phyloP scores from a whole-genome alignment of 1,140 invertebrate species.

The Micrasema minimum region DNA sequence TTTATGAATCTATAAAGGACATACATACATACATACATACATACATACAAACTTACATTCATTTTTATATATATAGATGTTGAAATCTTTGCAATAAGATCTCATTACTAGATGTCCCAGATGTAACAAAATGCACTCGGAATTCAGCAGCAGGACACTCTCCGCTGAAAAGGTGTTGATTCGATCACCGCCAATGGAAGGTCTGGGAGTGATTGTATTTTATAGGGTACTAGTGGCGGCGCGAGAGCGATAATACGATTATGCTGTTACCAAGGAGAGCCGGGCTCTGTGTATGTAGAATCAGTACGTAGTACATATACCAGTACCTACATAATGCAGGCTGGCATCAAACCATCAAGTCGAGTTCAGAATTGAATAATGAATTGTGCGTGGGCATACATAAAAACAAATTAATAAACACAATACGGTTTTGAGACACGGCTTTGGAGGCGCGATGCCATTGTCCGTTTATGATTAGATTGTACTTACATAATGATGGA shows the following conservation, averaged over 20 bases:
- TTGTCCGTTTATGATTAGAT: slow-evolving; percentile 16
- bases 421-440: slow-evolving; percentile 16
- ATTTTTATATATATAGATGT: no score
- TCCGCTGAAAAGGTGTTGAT: slow-evolving; percentile 13
- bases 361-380: slow-evolving; percentile 16
- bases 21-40: no score
- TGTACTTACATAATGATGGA: neutral
- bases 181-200: slow-evolving; percentile 5
- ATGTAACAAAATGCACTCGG: no score
- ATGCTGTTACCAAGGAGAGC: neutral
- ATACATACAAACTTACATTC: no score
- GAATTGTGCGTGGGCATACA: slow-evolving; percentile 26
- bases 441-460: slow-evolving; percentile 11
- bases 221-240: neutral
- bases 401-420: slow-evolving; percentile 32
- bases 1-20: no score
- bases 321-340: neutral
- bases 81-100: no score
- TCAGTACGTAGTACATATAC: neutral
- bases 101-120: no score
- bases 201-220: slow-evolving; percentile 1
- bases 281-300: neutral
- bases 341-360: neutral
- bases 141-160: neutral
- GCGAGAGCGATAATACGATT: neutral